Evolutionary conservation across 2,113 vertebrate species (phyloP), one percentile per base, ranked within the genome.

Genomic region (Benitochromis conjunctus): DNA sequence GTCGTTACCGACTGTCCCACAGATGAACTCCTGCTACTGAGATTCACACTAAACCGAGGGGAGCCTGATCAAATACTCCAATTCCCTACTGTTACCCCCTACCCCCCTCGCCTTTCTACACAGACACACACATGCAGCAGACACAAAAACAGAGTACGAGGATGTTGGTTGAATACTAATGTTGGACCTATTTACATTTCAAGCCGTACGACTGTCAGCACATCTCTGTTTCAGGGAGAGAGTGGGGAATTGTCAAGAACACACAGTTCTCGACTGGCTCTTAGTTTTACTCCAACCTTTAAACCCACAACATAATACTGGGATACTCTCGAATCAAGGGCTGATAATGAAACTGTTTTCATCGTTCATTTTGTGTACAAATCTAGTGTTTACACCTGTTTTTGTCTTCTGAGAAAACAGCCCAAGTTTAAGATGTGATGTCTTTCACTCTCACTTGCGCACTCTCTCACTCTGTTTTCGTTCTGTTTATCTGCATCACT

Each of bases 21-120:
- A 79, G 84, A 93, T 94, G 94, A 95, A 95, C 94, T 91, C 91
- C 81, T 92, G 91, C 85, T 90, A 86, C 86, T 88, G 84, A 91
- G 85, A 88, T 87, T 94, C 92, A 91, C 93, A 89, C 85, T 51
- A 55, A 91, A 83, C 90, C 80, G 34, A 83, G 53, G 89, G 88
- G 93, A 92, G 90, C 84, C 89, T 94, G 91, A 94, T 94, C 93
- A 94, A 95, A 94, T 92, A 92, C 83, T 92, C 66, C 54, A 85
- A 93, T 83, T 94, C 94, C 92, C 94, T 12, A 80, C 92, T 85
- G 90, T 81, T 87, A 80, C 87, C 88, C 24, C 43, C 69, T 16
- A 84, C 87, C 86, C 81, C 81, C 76, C 66, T 3, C 3, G 18
- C 64, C 60, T 55, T 80, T 58, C 85, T 46, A 82, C 66, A 87